Evolutionary conservation across 1,140 invertebrate species (phyloP).

Genomic region (Drosophila seguyi): DNA sequence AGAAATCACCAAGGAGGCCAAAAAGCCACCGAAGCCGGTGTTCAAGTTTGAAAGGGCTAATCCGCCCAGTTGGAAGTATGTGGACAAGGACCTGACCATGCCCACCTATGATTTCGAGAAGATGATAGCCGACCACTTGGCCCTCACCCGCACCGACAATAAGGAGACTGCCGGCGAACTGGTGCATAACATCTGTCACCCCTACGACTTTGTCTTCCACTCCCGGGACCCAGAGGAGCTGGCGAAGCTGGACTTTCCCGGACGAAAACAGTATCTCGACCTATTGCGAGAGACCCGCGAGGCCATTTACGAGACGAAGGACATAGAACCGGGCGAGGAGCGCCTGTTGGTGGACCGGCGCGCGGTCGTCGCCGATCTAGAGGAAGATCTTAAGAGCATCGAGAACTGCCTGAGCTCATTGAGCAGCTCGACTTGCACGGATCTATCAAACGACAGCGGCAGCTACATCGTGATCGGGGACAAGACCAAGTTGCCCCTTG

Average conservation of each 20-base stretch:
- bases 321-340: slow-evolving; percentile 62
- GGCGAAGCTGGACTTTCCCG: slow-evolving; percentile 62
- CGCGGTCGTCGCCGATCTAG: slow-evolving; percentile 57
- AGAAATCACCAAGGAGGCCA: slow-evolving; percentile 43
- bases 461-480: slow-evolving; percentile 74
- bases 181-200: slow-evolving; percentile 51
- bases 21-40: slow-evolving; percentile 35
- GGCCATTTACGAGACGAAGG: slow-evolving; percentile 65
- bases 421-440: slow-evolving; percentile 77
- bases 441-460: slow-evolving; percentile 78
- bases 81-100: slow-evolving; percentile 62
- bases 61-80: slow-evolving; percentile 62
- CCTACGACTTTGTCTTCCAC: slow-evolving; percentile 69
- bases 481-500: slow-evolving; percentile 75
- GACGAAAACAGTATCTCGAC: slow-evolving; percentile 62
- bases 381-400: slow-evolving; percentile 78
- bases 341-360: slow-evolving; percentile 63
- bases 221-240: slow-evolving; percentile 65
- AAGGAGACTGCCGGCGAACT: slow-evolving; percentile 35
- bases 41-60: slow-evolving; percentile 63
- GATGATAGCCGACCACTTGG: slow-evolving; percentile 64
- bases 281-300: slow-evolving; percentile 67
- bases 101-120: slow-evolving; percentile 58
- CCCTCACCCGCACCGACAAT: slow-evolving; percentile 45
- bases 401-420: slow-evolving; percentile 75